Percentiles rank a stretch among this genome's conserved stretches.
Evolutionary conservation across 2,113 vertebrate species (phyloP).

Genomic region (Ictalurus punctatus): DNA sequence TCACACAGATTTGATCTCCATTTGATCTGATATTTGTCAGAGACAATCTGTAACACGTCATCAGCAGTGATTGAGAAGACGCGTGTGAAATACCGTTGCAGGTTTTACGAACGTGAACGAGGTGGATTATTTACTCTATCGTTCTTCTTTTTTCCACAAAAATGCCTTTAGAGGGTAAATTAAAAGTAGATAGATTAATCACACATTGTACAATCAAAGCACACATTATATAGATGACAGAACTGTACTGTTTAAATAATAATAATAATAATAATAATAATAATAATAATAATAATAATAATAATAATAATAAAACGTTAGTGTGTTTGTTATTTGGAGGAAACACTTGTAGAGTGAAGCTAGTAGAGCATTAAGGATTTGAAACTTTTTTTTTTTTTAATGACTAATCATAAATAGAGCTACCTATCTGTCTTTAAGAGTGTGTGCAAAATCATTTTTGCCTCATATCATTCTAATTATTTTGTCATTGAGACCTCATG

Average conservation of each 20-base stretch:
- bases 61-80: not conserved
- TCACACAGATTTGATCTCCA: not conserved
- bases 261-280: too few relatives aligned
- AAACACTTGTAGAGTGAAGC: not conserved
- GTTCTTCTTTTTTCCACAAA: too few relatives aligned
- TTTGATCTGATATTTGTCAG: not conserved
- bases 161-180: not conserved
- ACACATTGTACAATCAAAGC: not conserved
- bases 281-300: too few relatives aligned
- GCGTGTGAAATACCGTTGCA: too few relatives aligned
- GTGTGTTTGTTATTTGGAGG: not conserved
- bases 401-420: not conserved
- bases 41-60: not conserved
- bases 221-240: too few relatives aligned
- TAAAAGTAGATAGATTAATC: not conserved
- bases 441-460: not conserved
- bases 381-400: too few relatives aligned
- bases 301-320: not conserved
- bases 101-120: not conserved
- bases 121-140: too few relatives aligned
- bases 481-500: not conserved
- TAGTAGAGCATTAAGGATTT: not conserved
- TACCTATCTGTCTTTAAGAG: not conserved
- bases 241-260: not conserved
- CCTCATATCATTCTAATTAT: not conserved